A percentile compares a stretch with the other conserved stretches of the same genome.
phyloP scores from a whole-genome alignment of 2,797 vertebrate species.

The Tenualosa thibaudeaui region DNA sequence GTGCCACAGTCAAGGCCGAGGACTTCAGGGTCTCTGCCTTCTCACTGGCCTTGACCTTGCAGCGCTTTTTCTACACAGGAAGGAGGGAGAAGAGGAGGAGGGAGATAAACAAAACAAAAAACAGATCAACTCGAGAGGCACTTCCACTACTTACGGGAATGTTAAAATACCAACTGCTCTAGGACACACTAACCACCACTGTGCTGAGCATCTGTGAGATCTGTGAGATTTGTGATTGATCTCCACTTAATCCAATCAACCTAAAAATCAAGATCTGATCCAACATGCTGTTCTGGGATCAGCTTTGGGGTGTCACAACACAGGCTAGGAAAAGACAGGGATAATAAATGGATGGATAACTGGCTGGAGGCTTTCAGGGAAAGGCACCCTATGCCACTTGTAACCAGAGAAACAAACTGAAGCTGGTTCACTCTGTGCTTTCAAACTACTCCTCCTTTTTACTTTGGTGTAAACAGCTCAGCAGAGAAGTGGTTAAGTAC shows the following conservation, averaged over 20 bases:
- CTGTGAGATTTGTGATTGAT: background rate
- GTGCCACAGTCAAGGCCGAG: slow-evolving; percentile 59
- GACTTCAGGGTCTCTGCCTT: slow-evolving; percentile 84
- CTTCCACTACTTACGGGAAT: background rate
- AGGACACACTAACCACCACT: slow-evolving; percentile 49
- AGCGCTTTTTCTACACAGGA: slow-evolving; percentile 87
- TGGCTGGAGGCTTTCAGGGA: background rate
- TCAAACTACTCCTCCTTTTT: background rate
- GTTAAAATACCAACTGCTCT: background rate
- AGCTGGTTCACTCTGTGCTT: background rate
- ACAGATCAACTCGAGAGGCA: slow-evolving; percentile 13
- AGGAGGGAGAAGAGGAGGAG: slow-evolving; percentile 18
- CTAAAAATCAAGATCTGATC: background rate
- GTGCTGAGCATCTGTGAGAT: slow-evolving; percentile 33
- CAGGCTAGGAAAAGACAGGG: background rate
- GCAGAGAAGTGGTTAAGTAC: slow-evolving; percentile 54
- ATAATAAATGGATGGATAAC: background rate
- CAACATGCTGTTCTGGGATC: background rate
- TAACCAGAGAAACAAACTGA: background rate
- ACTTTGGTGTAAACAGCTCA: background rate
- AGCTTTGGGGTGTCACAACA: background rate
- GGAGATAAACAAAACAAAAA: background rate
- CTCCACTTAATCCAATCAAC: background rate
- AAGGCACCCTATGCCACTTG: background rate
- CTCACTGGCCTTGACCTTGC: slow-evolving; percentile 87